Base-by-base conservation (phyloP, 2,113 vertebrate genomes). In the Chascanopsetta lugubris region DNA sequence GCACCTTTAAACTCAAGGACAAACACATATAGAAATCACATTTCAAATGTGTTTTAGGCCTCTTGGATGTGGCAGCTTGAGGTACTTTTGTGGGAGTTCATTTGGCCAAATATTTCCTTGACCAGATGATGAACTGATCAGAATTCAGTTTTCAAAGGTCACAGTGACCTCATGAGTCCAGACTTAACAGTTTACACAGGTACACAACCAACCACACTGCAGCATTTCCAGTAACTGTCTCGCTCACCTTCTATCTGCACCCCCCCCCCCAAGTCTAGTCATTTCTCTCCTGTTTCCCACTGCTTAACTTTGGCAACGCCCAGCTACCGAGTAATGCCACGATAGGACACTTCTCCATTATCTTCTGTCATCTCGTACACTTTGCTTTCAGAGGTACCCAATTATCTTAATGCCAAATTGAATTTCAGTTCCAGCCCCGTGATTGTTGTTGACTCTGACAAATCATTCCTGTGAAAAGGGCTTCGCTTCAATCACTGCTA, bases 351-450 rank as follows among this genome's bases (percentile, higher is more conserved):
- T 68, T 61, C 74, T 73, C 61, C 38, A 50, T 79, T 71, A 85
- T 86, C 84, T 80, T 74, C 70, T 66, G 81, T 87, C 67, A 80
- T 80, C 68, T 54, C 61, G 55, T 66, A 18, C 71, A 51, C 59
- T 79, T 72, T 78, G 69, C 61, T 66, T 82, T 82, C 77, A 77
- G 80, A 75, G 72, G 79, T 77, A 71, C 45, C 82, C 79, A 86
- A 89, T 90, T 85, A 90, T 87, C 75, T 56, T 75, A 83, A 83
- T 88, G 79, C 80, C 85, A 87, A 89, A 84, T 88, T 87, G 71
- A 87, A 88, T 88, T 87, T 78, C 71, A 15, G 85, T 89, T 88
- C 84, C 79, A 71, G 80, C 68, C 67, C 75, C 74, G 70, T 87
- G 79, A 74, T 80, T 87, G 84, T 85, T 87, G 85, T 84, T 78